Evolutionary conservation across 2,797 vertebrate species (phyloP), one percentile per base, ranked within the genome.

Genomic region (Leptodactylus fallax): DNA sequence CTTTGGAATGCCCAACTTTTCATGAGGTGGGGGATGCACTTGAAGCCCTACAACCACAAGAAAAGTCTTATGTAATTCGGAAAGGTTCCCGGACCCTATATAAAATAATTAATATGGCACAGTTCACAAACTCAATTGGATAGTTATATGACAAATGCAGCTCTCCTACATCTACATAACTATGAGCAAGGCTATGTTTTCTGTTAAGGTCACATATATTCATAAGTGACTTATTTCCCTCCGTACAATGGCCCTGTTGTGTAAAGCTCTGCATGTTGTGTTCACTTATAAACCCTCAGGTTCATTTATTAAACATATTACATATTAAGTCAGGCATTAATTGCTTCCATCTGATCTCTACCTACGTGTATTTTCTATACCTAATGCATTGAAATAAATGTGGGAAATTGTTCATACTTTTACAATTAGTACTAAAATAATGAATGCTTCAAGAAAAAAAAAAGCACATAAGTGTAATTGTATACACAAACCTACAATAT

Each of bases 211-310:
- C 47, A 51, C 51, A 23, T 36, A 55, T 49, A 67, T 76, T 82
- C 17, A 87, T 67, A 77, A 83, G 86, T 87, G 55, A 87, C 45
- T 27, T 76, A 76, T 76, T 87, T 77, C n/a, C 49, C 47, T 67
- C 9, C 19, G n/a, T 56, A 53, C 58, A 55, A 65, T 81, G 19
- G 60, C 69, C 19, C 17, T 56, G 25, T 16, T 67, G 56, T 83
- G 23, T 72, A 67, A 21, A 17, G 21, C 21, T 10, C 81, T 21
- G 72, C 72, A 83, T 67, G 14, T 27, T 87, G 47, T 63, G 69
- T 74, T 87, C 58, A 82, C 79, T 83, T 77, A 87, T 87, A 87
- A 87, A 77, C 79, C 71, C 49, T 19, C 13, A 63, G 14, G 71
- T 83, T 83, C 25, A 87, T 65, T 81, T 63, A 82, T 61, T 74